phyloP scores from a whole-genome alignment of 2,888 invertebrate genomes.

The Ophion ventricosus region DNA sequence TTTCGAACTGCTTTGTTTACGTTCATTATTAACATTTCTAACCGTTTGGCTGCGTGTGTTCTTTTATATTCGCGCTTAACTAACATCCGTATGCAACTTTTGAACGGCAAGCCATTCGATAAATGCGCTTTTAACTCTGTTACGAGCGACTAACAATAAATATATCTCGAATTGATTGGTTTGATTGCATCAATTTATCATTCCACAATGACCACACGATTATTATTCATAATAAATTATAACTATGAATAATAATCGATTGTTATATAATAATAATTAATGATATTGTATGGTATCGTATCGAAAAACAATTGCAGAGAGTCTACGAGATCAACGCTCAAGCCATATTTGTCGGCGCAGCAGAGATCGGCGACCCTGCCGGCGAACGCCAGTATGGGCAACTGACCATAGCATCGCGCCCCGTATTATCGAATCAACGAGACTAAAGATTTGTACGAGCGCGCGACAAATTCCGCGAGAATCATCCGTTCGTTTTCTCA shows the following conservation, averaged over 20 bases:
- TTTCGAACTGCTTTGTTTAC: too few relatives aligned
- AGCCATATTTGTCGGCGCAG: slow-evolving; percentile 89
- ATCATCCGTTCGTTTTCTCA: slow-evolving; percentile 28
- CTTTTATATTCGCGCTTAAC: too few relatives aligned
- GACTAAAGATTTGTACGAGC: neutral
- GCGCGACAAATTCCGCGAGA: neutral
- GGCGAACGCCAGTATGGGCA: slow-evolving; percentile 90
- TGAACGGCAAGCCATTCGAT: too few relatives aligned
- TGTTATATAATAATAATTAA: neutral
- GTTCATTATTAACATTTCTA: too few relatives aligned
- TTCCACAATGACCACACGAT: neutral
- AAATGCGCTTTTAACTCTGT: too few relatives aligned
- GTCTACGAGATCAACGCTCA: slow-evolving; percentile 91
- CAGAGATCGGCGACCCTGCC: slow-evolving; percentile 95
- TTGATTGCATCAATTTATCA: neutral
- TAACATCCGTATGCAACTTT: too few relatives aligned
- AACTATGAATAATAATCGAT: neutral
- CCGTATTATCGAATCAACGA: slow-evolving; percentile 45
- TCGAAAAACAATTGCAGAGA: slow-evolving; percentile 85
- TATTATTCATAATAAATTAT: neutral
- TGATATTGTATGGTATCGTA: neutral
- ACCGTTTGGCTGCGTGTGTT: too few relatives aligned
- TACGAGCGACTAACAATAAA: too few relatives aligned
- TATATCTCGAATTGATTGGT: too few relatives aligned
- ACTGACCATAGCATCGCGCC: slow-evolving; percentile 76